These are phyloP conservation scores for Tyto alba DNA, from an alignment of 2,113 vertebrate species.

Conservation along the genomic window DNA sequence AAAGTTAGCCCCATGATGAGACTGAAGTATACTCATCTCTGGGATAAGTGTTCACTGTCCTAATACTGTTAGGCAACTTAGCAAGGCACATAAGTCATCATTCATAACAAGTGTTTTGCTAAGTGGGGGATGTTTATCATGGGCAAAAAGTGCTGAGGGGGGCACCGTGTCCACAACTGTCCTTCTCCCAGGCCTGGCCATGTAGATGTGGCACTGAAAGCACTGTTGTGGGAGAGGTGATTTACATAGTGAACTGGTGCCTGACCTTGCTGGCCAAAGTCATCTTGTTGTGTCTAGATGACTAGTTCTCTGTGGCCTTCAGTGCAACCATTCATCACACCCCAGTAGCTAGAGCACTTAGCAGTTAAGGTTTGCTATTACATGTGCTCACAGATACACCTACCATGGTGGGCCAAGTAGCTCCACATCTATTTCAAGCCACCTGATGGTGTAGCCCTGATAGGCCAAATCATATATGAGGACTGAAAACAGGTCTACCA, in stretches of 20 bases:
- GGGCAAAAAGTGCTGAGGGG: neutral
- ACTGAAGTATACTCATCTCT: neutral
- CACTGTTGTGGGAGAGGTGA: neutral
- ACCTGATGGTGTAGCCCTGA: neutral
- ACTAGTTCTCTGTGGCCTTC: neutral
- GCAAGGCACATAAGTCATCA: neutral
- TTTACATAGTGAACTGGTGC: neutral
- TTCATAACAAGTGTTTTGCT: neutral
- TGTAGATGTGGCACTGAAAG: neutral
- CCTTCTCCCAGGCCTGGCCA: neutral
- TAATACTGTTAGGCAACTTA: neutral
- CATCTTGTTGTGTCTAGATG: neutral
- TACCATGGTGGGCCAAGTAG: neutral
- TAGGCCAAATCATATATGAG: neutral
- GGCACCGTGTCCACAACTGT: neutral
- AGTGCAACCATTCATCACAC: fast-evolving
- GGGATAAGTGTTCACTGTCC: neutral
- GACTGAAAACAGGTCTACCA: neutral
- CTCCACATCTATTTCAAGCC: neutral
- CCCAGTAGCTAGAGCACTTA: neutral
- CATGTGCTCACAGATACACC: neutral
- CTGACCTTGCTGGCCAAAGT: neutral
- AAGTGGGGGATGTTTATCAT: neutral
- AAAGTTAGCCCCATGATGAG: neutral
- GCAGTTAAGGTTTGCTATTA: neutral